Conservation (phyloP, 2,888 invertebrate species). For the Clistopyga incitator region DNA sequence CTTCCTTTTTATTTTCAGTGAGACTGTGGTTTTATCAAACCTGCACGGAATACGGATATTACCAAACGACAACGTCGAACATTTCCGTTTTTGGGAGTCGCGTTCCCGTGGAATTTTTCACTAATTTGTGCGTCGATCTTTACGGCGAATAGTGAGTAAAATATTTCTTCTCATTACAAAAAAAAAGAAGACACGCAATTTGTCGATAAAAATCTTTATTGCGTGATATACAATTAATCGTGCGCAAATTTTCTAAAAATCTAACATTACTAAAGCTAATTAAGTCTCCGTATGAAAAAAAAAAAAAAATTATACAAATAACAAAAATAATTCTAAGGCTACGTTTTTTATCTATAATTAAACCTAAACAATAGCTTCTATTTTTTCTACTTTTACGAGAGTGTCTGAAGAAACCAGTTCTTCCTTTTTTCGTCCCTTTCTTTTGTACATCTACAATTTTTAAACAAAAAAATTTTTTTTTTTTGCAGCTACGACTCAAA, state of each 20-base stretch:
- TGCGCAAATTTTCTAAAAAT: slow-evolving; percentile 8
- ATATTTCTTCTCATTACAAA: neutral
- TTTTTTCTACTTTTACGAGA: neutral
- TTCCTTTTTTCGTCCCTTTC: neutral
- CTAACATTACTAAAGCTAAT: slow-evolving; percentile 20
- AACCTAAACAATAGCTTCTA: slow-evolving; percentile 6
- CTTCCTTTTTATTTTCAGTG: slow-evolving; percentile 83
- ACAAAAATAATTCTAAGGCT: slow-evolving; percentile 29
- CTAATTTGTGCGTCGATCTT: slow-evolving; percentile 83
- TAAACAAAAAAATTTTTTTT: too few relatives aligned
- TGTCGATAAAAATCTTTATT: slow-evolving; percentile 13
- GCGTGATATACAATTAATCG: slow-evolving; percentile 17
- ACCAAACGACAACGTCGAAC: slow-evolving; percentile 89
- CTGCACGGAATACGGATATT: slow-evolving; percentile 94
- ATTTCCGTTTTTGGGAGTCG: slow-evolving; percentile 87
- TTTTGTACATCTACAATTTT: slow-evolving; percentile 2
- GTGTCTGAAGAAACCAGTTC: neutral
- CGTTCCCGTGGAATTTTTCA: slow-evolving; percentile 85
- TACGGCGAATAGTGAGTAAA: slow-evolving; percentile 83
- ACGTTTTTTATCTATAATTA: neutral
- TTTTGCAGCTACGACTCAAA: slow-evolving; percentile 72
- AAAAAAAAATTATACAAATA: neutral
- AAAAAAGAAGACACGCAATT: slow-evolving; percentile 6
- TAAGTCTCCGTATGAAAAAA: slow-evolving; percentile 21
- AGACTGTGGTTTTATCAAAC: slow-evolving; percentile 94